phyloP scores from a whole-genome alignment of 2,888 invertebrate species.

The Megastigmus dorsalis region DNA sequence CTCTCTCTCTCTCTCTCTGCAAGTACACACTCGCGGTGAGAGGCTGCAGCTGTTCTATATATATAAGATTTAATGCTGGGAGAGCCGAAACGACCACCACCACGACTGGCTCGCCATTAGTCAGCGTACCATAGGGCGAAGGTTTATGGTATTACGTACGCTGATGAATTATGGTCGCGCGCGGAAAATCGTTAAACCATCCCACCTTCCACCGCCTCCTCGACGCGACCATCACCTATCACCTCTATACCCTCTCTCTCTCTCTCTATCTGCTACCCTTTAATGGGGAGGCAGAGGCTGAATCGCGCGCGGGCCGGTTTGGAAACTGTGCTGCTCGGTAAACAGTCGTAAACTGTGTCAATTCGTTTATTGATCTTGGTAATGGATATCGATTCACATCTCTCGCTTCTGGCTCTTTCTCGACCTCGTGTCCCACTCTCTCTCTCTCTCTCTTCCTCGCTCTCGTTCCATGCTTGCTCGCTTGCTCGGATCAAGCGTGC shows the following conservation, averaged over 20 bases:
- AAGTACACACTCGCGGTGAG: too few relatives aligned
- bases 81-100: constrained; percentile 56
- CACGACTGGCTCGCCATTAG: constrained; percentile 59
- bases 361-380: constrained; percentile 57
- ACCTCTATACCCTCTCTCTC: too few relatives aligned
- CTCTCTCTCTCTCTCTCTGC: too few relatives aligned
- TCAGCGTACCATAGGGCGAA: constrained; percentile 58
- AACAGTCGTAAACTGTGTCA: constrained; percentile 60
- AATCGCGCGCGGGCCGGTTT: not conserved
- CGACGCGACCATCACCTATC: too few relatives aligned
- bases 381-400: constrained; percentile 59
- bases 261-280: not conserved
- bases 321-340: constrained; percentile 57
- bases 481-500: too few relatives aligned
- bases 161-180: constrained; percentile 60
- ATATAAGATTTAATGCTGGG: constrained; percentile 61
- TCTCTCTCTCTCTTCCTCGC: not conserved
- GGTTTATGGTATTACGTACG: constrained; percentile 58
- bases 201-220: too few relatives aligned
- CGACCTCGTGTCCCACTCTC: not conserved
- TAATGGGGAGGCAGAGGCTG: not conserved
- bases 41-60: too few relatives aligned
- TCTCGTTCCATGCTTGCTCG: too few relatives aligned
- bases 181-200: constrained; percentile 62
- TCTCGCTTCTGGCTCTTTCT: too few relatives aligned